Conservation (phyloP, 2,797 vertebrate genomes). For the Propithecus deckenii region DNA sequence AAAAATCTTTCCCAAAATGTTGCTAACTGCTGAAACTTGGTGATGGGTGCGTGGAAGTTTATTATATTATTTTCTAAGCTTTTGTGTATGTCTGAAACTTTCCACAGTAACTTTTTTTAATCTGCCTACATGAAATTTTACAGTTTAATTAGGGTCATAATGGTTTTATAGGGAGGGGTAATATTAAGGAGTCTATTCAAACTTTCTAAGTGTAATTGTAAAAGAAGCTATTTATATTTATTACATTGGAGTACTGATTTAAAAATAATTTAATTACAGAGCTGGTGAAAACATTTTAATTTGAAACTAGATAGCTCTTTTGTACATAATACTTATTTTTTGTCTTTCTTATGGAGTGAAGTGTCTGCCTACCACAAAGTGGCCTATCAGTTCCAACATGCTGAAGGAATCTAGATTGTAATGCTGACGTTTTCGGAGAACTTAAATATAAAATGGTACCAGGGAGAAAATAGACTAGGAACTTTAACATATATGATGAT, state of each 20-base stretch:
- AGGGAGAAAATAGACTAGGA: not conserved
- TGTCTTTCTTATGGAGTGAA: not conserved
- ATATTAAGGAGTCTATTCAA: not conserved
- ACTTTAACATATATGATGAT: not conserved
- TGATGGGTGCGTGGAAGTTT: not conserved
- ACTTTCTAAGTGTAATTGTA: not conserved
- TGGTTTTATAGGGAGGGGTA: not conserved
- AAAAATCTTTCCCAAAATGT: not conserved
- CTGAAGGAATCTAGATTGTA: not conserved
- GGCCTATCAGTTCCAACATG: not conserved
- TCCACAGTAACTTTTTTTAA: not conserved
- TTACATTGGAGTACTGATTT: not conserved
- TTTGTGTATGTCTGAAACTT: not conserved
- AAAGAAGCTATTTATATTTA: not conserved
- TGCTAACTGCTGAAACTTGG: not conserved
- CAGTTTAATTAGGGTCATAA: not conserved
- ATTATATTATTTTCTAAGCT: slow-evolving; percentile 17
- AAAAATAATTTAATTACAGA: not conserved
- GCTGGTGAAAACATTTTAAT: not conserved
- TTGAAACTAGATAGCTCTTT: slow-evolving; percentile 21
- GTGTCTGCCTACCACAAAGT: not conserved
- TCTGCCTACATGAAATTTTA: not conserved
- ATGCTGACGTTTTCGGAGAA: not conserved
- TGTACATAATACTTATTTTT: slow-evolving; percentile 38
- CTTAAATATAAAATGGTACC: not conserved